Conservation (phyloP, 2,113 vertebrate genomes). For the Morone chrysops region DNA sequence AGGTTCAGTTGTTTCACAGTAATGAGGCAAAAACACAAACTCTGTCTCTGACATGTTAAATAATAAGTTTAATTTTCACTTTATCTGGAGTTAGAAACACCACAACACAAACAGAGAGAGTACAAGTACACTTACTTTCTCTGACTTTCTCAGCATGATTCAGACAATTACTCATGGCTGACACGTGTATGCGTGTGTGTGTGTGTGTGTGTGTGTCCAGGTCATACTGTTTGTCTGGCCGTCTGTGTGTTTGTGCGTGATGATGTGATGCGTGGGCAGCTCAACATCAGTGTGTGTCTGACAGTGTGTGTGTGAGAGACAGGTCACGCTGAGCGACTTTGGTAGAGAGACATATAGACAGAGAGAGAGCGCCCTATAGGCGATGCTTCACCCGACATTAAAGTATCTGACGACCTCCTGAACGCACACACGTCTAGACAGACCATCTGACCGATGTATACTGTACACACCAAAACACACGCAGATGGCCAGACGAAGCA, state of each 20-base stretch:
- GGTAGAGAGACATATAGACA: conserved; percentile 5
- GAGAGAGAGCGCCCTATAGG: conserved; percentile 2
- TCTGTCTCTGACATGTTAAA: background rate
- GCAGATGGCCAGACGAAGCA: conserved; percentile 64
- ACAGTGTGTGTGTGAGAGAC: conserved; percentile 20
- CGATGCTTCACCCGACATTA: conserved; percentile 7
- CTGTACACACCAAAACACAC: conserved; percentile 6
- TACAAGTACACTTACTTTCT: conserved; percentile 43
- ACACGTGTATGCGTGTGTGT: conserved; percentile 37
- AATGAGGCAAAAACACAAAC: too few relatives aligned
- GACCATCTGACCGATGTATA: conserved; percentile 70
- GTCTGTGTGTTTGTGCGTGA: conserved; percentile 59
- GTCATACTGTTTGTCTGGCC: conserved; percentile 55
- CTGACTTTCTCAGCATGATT: conserved; percentile 53
- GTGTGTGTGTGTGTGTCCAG: conserved; percentile 30
- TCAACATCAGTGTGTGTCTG: conserved; percentile 45
- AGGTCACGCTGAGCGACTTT: conserved; percentile 12
- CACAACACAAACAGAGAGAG: conserved; percentile 31
- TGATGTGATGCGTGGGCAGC: conserved; percentile 47
- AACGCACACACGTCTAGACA: conserved; percentile 65
- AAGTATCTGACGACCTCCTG: background rate
- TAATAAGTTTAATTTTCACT: background rate
- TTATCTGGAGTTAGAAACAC: conserved; percentile 23
- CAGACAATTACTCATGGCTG: conserved; percentile 66
- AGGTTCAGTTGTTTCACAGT: background rate